Evolutionary conservation across 2,113 vertebrate genomes (phyloP).

Genomic region (Cinclus cinclus): DNA sequence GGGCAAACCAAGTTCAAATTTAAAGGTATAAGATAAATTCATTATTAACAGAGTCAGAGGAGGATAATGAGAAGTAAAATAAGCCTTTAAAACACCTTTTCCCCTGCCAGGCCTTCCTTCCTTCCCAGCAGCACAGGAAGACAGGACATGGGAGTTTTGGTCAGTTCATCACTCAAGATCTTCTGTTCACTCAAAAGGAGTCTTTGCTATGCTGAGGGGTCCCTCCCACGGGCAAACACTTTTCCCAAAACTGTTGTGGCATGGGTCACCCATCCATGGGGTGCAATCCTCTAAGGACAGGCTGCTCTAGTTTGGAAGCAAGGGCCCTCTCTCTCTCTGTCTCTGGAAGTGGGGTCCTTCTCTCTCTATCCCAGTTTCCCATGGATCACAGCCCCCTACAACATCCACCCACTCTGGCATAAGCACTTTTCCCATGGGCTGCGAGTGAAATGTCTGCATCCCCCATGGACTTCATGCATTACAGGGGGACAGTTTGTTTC

Average conservation of each 20-base stretch:
- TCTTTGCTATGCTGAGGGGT: not conserved
- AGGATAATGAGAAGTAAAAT: not conserved
- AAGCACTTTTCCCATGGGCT: not conserved
- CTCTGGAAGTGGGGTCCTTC: not conserved
- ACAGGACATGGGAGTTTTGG: not conserved
- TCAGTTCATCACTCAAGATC: not conserved
- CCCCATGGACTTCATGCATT: no score
- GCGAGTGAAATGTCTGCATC: not conserved
- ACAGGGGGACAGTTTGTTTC: not conserved
- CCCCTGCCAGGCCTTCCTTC: not conserved
- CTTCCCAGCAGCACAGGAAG: not conserved
- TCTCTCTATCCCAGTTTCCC: not conserved
- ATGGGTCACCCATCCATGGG: rapidly evolving
- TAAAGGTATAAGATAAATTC: not conserved
- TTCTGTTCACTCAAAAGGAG: not conserved
- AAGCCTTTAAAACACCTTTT: not conserved
- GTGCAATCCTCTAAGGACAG: not conserved
- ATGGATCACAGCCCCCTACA: no score
- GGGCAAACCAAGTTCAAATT: not conserved
- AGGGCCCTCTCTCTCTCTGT: no score
- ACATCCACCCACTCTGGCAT: rapidly evolving
- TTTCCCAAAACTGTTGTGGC: not conserved
- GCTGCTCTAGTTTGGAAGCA: not conserved
- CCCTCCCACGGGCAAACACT: not conserved
- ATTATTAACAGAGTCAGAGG: not conserved